A percentile compares a stretch with the other conserved stretches of the same genome.
phyloP scores from a whole-genome alignment of 2,888 invertebrate species.

The Epicampocera succincta region DNA sequence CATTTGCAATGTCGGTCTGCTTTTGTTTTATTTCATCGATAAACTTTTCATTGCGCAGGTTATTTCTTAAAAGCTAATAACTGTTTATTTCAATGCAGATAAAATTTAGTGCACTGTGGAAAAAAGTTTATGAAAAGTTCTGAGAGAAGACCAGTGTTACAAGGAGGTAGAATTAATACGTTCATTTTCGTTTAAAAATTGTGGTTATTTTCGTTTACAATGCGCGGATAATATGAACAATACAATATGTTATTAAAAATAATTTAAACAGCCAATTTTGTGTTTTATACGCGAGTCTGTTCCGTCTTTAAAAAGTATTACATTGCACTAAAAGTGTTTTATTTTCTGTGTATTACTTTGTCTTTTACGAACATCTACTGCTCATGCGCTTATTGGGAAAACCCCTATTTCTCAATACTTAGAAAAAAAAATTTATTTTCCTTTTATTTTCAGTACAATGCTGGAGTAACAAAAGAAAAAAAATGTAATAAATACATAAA shows the following conservation, averaged over 20 bases:
- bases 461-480: neutral
- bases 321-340: conserved; percentile 11
- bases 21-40: conserved; percentile 52
- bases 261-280: no score
- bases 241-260: no score
- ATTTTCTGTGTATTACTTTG: neutral
- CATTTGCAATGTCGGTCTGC: neutral
- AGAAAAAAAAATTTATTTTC: neutral
- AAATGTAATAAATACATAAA: neutral
- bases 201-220: no score
- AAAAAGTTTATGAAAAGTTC: neutral
- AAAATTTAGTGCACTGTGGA: conserved; percentile 14
- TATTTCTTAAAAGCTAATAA: conserved; percentile 7
- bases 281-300: no score
- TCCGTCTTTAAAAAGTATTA: neutral
- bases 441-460: neutral
- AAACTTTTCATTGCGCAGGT: conserved; percentile 62
- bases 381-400: neutral
- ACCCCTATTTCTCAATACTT: neutral
- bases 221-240: no score
- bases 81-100: neutral
- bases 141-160: no score
- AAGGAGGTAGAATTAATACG: no score
- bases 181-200: no score
- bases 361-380: neutral